These are phyloP conservation scores for Sycobia sp. DNA, from an alignment of 1,140 invertebrate genomes.

Conservation along the genomic window DNA sequence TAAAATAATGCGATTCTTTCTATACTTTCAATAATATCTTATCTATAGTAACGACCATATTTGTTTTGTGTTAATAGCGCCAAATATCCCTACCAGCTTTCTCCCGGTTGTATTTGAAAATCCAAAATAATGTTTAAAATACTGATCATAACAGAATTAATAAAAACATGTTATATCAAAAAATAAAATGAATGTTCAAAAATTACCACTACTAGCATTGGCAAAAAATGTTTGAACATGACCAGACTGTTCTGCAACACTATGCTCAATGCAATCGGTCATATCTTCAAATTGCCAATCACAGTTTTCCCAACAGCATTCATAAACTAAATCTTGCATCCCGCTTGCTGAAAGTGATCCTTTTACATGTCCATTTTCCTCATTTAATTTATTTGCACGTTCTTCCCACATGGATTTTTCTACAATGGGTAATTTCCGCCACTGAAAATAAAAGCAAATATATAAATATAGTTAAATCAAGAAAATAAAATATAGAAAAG, in stretches of 20 bases:
- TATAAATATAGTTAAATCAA: not conserved
- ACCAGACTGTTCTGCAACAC: constrained; percentile 75
- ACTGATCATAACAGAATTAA: not conserved
- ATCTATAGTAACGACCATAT: no score
- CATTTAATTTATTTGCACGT: constrained; percentile 83
- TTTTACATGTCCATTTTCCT: constrained; percentile 66
- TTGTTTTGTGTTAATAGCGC: no score
- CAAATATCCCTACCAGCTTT: no score
- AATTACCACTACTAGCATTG: constrained; percentile 53
- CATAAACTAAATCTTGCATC: constrained; percentile 71
- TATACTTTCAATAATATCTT: no score
- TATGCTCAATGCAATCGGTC: constrained; percentile 87
- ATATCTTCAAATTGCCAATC: constrained; percentile 93
- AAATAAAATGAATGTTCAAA: constrained; percentile 20
- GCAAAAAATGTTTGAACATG: constrained; percentile 64
- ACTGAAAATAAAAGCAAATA: constrained; percentile 62
- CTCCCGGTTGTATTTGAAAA: no score
- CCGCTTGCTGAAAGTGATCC: constrained; percentile 49
- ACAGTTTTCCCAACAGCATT: constrained; percentile 91
- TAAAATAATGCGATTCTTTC: no score
- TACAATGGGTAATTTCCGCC: constrained; percentile 84
- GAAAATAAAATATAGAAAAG: not conserved
- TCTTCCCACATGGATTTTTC: constrained; percentile 96
- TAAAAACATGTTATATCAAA: not conserved
- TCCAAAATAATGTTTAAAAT: not conserved